A percentile compares a stretch with the other conserved stretches of the same genome.
Evolutionary conservation across 2,888 invertebrate species (phyloP).

Genomic region (Cyclophora punctaria): DNA sequence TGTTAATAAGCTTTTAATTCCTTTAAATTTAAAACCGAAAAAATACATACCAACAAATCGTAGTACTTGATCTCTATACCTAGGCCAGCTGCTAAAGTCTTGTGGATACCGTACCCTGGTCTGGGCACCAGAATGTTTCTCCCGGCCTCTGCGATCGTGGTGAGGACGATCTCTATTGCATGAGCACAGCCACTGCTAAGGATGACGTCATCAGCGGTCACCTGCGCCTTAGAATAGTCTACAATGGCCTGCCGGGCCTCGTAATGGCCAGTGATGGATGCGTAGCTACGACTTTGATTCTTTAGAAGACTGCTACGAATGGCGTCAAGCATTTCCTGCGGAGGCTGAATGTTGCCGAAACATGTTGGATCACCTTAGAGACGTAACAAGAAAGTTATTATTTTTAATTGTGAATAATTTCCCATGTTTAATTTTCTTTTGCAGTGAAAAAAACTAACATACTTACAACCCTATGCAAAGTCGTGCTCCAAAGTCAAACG

Average conservation of each 20-base stretch:
- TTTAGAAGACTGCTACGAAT: constrained; percentile 80
- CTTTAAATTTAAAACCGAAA: too few species aligned
- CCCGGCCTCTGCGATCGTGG: constrained; percentile 88
- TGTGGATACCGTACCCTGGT: constrained; percentile 94
- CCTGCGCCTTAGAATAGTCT: constrained; percentile 83
- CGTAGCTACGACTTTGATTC: constrained; percentile 89
- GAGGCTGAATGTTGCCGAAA: constrained; percentile 91
- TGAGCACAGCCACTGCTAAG: constrained; percentile 96
- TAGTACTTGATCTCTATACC: constrained; percentile 86
- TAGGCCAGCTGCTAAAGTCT: constrained; percentile 88
- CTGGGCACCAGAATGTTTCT: constrained; percentile 94
- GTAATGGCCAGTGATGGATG: constrained; percentile 85
- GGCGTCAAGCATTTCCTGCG: constrained; percentile 85
- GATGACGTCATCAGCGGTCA: constrained; percentile 83
- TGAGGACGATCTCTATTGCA: constrained; percentile 92
- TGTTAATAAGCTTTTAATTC: too few species aligned
- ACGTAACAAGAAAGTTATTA: constrained; percentile 6
- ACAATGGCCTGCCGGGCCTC: constrained; percentile 88
- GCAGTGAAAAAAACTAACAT: too few species aligned
- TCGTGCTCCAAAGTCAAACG: too few species aligned
- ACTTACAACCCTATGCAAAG: too few species aligned
- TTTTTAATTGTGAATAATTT: too few species aligned
- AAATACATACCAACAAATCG: constrained; percentile 75
- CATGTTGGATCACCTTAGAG: constrained; percentile 92
- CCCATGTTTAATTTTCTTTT: too few species aligned